Evolutionary conservation across 2,888 invertebrate genomes (phyloP).

Genomic region (Noctua pronuba): DNA sequence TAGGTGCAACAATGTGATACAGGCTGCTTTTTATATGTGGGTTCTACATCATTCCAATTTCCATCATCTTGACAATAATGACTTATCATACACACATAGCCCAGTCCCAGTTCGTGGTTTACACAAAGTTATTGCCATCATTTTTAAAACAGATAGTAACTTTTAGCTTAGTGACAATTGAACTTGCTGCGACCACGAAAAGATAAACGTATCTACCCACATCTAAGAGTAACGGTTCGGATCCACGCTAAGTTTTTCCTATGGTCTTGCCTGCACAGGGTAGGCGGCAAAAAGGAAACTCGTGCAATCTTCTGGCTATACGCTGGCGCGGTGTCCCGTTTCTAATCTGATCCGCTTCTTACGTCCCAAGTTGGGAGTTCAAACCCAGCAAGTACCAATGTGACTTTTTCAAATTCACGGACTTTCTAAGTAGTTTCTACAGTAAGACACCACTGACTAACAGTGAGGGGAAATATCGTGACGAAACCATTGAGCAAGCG

Average conservation of each 20-base stretch:
- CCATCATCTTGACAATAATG: background rate
- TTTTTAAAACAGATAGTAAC: background rate
- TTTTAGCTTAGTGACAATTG: background rate
- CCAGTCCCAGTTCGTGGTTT: background rate
- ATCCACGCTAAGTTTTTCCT: background rate
- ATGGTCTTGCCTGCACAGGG: background rate
- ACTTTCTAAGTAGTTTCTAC: no score
- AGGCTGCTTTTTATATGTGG: constrained; percentile 31
- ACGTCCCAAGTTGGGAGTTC: no score
- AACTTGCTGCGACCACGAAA: background rate
- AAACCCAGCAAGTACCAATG: no score
- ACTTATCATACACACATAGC: background rate
- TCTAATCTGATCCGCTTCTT: no score
- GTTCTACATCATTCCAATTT: background rate
- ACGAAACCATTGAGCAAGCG: no score
- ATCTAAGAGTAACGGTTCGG: background rate
- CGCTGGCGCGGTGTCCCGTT: background rate
- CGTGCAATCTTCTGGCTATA: background rate
- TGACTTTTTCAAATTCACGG: no score
- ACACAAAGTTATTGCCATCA: background rate
- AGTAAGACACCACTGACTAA: no score
- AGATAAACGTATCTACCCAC: background rate
- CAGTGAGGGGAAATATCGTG: no score
- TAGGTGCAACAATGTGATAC: constrained; percentile 47
- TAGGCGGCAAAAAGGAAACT: background rate